phyloP scores from a whole-genome alignment of 2,113 vertebrate species.

The Silurus asotus region DNA sequence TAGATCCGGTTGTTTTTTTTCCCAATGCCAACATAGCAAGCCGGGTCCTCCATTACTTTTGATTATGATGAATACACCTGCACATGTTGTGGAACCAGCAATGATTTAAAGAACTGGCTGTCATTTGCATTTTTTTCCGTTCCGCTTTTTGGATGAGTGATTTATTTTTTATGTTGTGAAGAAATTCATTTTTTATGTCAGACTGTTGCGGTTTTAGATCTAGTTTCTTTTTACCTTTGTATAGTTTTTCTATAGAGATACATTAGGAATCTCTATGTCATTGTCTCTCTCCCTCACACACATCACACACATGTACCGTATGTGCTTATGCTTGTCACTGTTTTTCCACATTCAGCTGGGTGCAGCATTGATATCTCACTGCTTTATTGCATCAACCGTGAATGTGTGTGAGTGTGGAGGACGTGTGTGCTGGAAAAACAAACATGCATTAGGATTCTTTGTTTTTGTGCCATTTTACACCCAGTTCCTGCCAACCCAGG shows the following conservation, averaged over 20 bases:
- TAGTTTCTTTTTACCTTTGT: neutral
- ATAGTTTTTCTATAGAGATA: neutral
- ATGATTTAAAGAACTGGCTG: constrained; percentile 21
- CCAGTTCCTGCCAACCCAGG: constrained; percentile 29
- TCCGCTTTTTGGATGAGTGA: constrained; percentile 1
- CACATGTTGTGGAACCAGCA: constrained; percentile 16
- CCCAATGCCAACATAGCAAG: constrained; percentile 50
- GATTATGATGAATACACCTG: constrained; percentile 28
- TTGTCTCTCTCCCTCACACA: neutral
- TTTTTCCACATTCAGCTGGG: constrained; percentile 26
- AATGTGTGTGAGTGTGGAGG: constrained; percentile 34
- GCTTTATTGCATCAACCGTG: constrained; percentile 35
- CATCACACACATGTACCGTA: neutral
- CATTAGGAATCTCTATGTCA: neutral
- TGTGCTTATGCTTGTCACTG: neutral
- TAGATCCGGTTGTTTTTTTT: constrained; percentile 30
- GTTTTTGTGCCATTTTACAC: constrained; percentile 36
- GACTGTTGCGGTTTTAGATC: neutral
- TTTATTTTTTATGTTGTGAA: neutral
- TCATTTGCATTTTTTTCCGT: constrained; percentile 23
- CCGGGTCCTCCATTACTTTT: constrained; percentile 47
- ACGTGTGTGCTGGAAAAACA: constrained; percentile 23
- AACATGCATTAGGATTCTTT: constrained; percentile 33
- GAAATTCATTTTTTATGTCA: neutral
- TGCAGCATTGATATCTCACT: constrained; percentile 9